Evolutionary conservation across 2,113 vertebrate genomes (phyloP).

Genomic region (Cathartes aura): DNA sequence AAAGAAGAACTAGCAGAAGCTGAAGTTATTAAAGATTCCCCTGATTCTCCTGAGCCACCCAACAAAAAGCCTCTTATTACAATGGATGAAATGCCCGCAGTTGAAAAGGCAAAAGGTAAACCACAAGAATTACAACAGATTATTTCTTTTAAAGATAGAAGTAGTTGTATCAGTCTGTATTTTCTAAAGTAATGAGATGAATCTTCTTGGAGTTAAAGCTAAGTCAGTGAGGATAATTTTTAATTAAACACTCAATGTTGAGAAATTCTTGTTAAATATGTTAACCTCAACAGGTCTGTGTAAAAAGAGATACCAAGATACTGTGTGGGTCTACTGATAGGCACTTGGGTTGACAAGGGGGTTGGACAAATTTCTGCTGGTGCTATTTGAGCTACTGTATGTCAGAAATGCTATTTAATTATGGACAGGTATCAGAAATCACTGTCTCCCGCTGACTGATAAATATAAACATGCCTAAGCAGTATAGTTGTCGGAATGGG

Average conservation of each 20-base stretch:
- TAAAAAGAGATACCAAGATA: background rate
- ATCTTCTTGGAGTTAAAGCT: background rate
- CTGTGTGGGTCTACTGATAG: background rate
- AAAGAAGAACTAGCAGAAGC: conserved; percentile 90
- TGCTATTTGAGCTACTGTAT: background rate
- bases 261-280: background rate
- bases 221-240: background rate
- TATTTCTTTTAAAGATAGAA: background rate
- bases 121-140: background rate
- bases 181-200: background rate
- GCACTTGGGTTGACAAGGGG: background rate
- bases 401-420: background rate
- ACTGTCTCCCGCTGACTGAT: background rate
- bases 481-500: background rate
- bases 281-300: background rate
- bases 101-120: conserved; percentile 93
- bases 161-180: background rate
- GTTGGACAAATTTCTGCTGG: background rate
- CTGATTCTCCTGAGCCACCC: conserved; percentile 95
- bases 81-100: conserved; percentile 83
- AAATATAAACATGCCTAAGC: background rate
- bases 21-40: conserved; percentile 97
- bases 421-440: background rate
- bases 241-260: background rate
- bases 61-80: conserved; percentile 93